phyloP scores from a whole-genome alignment of 2,113 vertebrate genomes.

The Carettochelys insculpta region DNA sequence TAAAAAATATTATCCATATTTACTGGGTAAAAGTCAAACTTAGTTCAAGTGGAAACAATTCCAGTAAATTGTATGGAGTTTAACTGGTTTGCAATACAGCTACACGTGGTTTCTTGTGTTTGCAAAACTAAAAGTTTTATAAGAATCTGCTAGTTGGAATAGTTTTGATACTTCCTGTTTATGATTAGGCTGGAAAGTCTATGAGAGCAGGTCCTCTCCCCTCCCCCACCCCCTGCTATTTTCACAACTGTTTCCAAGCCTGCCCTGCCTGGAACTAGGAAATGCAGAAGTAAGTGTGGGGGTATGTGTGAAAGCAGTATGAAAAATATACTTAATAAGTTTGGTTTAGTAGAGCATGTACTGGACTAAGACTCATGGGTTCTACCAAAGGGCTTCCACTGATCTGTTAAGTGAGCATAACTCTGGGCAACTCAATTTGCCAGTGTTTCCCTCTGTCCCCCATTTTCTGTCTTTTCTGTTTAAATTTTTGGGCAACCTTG shows the following conservation, averaged over 20 bases:
- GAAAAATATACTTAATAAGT: background rate
- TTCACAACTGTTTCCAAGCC: constrained; percentile 32
- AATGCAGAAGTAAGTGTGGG: background rate
- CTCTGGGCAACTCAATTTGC: background rate
- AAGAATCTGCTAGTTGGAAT: constrained; percentile 20
- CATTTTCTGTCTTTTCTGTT: background rate
- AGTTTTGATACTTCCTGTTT: constrained; percentile 40
- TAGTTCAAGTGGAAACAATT: background rate
- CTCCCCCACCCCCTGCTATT: background rate
- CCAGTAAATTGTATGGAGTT: background rate
- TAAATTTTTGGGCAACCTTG: too few relatives aligned
- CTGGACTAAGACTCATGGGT: background rate
- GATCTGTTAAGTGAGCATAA: background rate
- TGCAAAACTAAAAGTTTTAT: background rate
- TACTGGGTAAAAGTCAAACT: background rate
- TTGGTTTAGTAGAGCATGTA: background rate
- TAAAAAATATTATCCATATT: background rate
- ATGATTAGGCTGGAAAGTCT: background rate
- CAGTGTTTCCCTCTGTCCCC: fast-evolving
- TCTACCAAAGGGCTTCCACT: background rate
- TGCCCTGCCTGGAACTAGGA: background rate
- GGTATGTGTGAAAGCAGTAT: background rate
- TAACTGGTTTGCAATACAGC: background rate
- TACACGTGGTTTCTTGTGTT: background rate
- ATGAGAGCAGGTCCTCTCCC: background rate